Percentiles rank a stretch among this genome's conserved stretches.
Evolutionary conservation across 2,113 vertebrate species (phyloP).

Genomic region (Cebidichthys violaceus): DNA sequence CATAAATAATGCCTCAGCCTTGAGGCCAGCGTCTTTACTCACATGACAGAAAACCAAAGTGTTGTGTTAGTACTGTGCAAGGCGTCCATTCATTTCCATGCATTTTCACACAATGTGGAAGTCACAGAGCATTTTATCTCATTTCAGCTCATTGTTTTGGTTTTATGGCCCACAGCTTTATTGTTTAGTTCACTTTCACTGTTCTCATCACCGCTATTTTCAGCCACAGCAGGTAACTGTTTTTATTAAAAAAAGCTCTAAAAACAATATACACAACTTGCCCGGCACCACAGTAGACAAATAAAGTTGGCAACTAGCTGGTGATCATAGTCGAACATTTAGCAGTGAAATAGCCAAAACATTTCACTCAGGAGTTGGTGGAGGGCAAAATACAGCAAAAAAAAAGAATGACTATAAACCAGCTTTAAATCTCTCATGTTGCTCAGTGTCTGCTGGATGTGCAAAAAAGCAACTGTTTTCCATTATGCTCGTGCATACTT

Average conservation of each 20-base stretch:
- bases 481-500: background rate
- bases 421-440: too few relatives aligned
- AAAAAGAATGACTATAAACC: too few relatives aligned
- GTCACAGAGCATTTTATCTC: background rate
- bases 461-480: background rate
- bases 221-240: background rate
- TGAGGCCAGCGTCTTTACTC: background rate
- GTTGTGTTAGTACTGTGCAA: background rate
- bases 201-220: background rate
- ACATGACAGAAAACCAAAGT: background rate
- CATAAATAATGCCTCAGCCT: background rate
- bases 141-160: background rate
- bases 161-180: background rate
- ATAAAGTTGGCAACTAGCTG: background rate
- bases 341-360: background rate
- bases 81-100: background rate
- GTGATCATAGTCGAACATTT: background rate
- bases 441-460: background rate
- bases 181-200: background rate
- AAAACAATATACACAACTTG: background rate
- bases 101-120: background rate
- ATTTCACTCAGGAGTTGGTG: background rate
- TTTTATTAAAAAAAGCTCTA: background rate
- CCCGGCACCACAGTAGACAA: background rate
- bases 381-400: background rate